Base-by-base conservation (phyloP, 2,888 invertebrate genomes). In the Timema podura region DNA sequence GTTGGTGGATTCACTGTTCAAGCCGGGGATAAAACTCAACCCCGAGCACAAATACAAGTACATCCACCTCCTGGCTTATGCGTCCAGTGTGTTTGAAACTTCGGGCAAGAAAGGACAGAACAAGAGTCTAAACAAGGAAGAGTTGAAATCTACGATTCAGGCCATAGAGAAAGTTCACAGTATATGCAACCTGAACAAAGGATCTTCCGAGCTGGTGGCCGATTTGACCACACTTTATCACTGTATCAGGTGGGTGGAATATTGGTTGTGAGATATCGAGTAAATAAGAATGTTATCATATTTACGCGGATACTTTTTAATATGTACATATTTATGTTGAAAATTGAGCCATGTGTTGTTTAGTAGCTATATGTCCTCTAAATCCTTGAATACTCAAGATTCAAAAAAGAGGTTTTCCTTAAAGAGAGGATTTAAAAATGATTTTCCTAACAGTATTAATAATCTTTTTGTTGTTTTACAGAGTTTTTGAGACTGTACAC, bases 41-140 rank as follows among this genome's bases (percentile, higher is more conserved):
- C 95, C 95, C 0, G 98, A 98, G 78, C 96, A 98, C 81, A 96
- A 97, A 82, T 91, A 95, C 8, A 98, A 98, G 81, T 99, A 99
- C 80, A 93, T 98, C 80, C 93, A 92, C 81, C 84, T 99, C 70
- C 82, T 98, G 76, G 96, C 97, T 1, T 98, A 98, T 82, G 93
- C 97, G 1, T 92, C 96, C 0, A 95, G 96, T 80, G 96, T 98
- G 0, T 92, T 91, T 75, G 98, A 98, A 80, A 88, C 87, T 0
- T 87, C 86, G 70, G 88, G 86, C 64, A 91, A 90, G 76, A 93
- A 92, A 73, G 81, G 81, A 75, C 65, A 65, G 11, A 83, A 83
- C 49, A 85, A 85, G 70, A 83, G 84, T 46, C 83, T 91, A 9
- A 92, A 90, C 78, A 95, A 94, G 80, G 97, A 98, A 74, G 98